A percentile compares a stretch with the other conserved stretches of the same genome.
phyloP scores from a whole-genome alignment of 1,140 invertebrate genomes.

The Leptoteleia sp. region DNA sequence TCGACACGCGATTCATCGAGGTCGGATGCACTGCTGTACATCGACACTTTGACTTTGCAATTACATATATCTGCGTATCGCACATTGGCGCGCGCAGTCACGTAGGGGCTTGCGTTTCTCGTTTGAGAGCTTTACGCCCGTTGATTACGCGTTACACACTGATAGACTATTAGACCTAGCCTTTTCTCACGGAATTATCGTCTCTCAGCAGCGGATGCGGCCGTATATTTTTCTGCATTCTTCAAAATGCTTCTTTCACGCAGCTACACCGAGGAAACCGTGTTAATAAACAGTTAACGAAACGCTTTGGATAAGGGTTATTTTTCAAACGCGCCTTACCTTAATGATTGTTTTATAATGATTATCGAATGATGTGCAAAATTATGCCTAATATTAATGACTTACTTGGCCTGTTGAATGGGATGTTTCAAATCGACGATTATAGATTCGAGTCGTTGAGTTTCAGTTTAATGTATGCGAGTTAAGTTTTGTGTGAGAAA shows the following conservation, averaged over 20 bases:
- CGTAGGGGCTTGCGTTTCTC: conserved; percentile 59
- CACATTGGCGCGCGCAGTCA: conserved; percentile 64
- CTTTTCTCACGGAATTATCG: conserved; percentile 63
- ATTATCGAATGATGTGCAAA: conserved; percentile 30
- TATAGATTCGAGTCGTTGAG: neutral
- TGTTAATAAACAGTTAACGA: conserved; percentile 59
- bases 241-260: conserved; percentile 47
- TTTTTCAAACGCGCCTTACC: neutral
- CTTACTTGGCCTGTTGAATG: conserved; percentile 7
- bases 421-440: neutral
- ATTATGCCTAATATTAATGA: conserved; percentile 35
- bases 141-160: conserved; percentile 63
- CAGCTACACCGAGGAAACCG: conserved; percentile 40
- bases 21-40: conserved; percentile 61
- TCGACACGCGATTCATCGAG: conserved; percentile 67
- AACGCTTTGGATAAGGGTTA: conserved; percentile 44
- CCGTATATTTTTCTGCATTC: conserved; percentile 58
- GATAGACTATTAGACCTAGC: conserved; percentile 61
- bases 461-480: too few species aligned
- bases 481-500: too few species aligned
- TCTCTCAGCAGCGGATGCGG: conserved; percentile 51
- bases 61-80: conserved; percentile 67
- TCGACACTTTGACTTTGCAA: conserved; percentile 66
- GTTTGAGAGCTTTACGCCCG: conserved; percentile 63
- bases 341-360: conserved; percentile 17